A percentile compares a stretch with the other conserved stretches of the same genome.
These are phyloP conservation scores for Drosophila kepulauana DNA, from an alignment of 1,140 invertebrate species.

Conservation along the genomic window DNA sequence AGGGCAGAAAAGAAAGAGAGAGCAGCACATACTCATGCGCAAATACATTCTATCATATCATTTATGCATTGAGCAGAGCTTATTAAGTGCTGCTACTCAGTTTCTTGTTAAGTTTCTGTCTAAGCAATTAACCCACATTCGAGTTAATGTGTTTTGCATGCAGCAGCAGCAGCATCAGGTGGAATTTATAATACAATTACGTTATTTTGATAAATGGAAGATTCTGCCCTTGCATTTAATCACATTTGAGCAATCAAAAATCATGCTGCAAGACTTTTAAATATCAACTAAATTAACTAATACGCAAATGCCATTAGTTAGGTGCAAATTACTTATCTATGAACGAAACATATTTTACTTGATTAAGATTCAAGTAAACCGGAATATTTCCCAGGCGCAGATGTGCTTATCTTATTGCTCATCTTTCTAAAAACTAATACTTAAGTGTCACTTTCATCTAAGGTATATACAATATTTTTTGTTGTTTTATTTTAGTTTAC, in stretches of 20 bases:
- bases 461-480: not conserved
- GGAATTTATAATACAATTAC: constrained; percentile 28
- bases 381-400: too few relatives aligned
- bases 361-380: too few relatives aligned
- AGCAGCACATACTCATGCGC: constrained; percentile 4
- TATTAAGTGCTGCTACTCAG: constrained; percentile 46
- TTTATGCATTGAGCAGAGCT: constrained; percentile 38
- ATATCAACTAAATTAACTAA: not conserved
- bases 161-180: constrained; percentile 21
- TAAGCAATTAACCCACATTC: constrained; percentile 70
- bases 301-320: too few relatives aligned
- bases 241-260: not conserved
- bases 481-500: constrained; percentile 14
- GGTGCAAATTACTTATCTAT: too few relatives aligned
- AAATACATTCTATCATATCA: constrained; percentile 9
- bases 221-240: not conserved
- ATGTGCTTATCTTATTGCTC: not conserved
- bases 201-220: constrained; percentile 5
- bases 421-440: constrained; percentile 1
- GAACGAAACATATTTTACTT: too few relatives aligned
- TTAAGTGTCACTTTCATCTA: constrained; percentile 16
- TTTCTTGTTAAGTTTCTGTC: constrained; percentile 38
- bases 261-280: not conserved
- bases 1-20: not conserved
- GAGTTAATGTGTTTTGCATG: constrained; percentile 57